Conservation (phyloP, 2,113 vertebrate species). For the Corythoichthys intestinalis region DNA sequence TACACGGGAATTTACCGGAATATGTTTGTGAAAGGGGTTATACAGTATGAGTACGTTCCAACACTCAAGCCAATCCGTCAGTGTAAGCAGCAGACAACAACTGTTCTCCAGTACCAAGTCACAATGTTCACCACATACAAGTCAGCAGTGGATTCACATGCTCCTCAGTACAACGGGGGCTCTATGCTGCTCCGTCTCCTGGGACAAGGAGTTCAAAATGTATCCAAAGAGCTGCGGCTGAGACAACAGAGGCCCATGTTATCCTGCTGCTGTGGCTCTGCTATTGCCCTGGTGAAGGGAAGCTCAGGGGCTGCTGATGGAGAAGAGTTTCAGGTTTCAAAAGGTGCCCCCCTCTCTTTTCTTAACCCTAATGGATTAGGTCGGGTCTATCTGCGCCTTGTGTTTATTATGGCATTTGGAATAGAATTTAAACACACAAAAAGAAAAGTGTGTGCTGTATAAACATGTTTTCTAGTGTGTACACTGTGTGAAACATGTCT, state of each 20-base stretch:
- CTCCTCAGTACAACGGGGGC: conserved; percentile 59
- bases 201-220: conserved; percentile 50
- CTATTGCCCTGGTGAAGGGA: conserved; percentile 36
- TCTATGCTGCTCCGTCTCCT: conserved; percentile 46
- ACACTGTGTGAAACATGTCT: conserved; percentile 19
- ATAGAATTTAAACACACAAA: conserved; percentile 33
- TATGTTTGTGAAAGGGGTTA: too few relatives aligned
- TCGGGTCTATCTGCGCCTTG: conserved; percentile 18
- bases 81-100: conserved; percentile 9
- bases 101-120: conserved; percentile 57
- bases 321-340: conserved; percentile 61
- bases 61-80: neutral
- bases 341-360: conserved; percentile 21
- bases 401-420: conserved; percentile 31
- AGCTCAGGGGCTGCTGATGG: conserved; percentile 52
- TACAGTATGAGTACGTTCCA: neutral
- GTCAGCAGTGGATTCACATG: conserved; percentile 73
- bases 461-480: conserved; percentile 21
- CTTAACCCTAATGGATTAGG: conserved; percentile 2
- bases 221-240: conserved; percentile 54
- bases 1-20: too few relatives aligned
- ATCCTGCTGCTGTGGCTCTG: conserved; percentile 46
- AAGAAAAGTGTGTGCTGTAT: neutral
- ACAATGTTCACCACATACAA: conserved; percentile 54
- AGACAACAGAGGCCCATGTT: conserved; percentile 63